A percentile compares a stretch with the other conserved stretches of the same genome.
Evolutionary conservation across 2,797 vertebrate genomes (phyloP).

Genomic region (Hippopotamyrus pictus): DNA sequence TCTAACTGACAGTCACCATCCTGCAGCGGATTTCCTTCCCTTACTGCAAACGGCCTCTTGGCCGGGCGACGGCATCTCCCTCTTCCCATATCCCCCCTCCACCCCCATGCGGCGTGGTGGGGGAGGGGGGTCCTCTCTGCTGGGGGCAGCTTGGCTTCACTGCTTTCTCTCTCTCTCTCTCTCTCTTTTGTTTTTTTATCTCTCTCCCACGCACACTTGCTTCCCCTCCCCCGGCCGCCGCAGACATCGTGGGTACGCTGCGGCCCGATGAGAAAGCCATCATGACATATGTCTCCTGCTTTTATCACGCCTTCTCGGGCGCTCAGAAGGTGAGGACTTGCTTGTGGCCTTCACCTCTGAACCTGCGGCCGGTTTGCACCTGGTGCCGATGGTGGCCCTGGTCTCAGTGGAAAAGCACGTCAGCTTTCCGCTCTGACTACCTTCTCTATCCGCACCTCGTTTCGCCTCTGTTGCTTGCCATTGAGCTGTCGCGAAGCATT

Average conservation of each 20-base stretch:
- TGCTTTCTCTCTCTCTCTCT: constrained; percentile 39
- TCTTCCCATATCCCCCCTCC: neutral
- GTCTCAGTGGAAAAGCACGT: neutral
- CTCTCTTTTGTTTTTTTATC: constrained; percentile 17
- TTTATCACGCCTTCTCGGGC: constrained; percentile 97
- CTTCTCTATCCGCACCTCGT: neutral
- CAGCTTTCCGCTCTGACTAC: constrained; percentile 15
- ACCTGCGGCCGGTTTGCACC: constrained; percentile 6
- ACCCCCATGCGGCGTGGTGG: constrained; percentile 23
- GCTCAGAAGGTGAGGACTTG: constrained; percentile 87
- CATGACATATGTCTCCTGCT: constrained; percentile 98
- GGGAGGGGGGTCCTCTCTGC: constrained; percentile 17
- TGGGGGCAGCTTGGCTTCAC: constrained; percentile 62
- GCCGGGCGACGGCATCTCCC: constrained; percentile 19
- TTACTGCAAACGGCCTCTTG: constrained; percentile 9
- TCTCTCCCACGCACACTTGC: constrained; percentile 20
- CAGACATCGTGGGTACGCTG: constrained; percentile 95
- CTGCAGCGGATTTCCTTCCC: constrained; percentile 18
- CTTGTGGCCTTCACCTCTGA: constrained; percentile 8
- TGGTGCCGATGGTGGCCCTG: neutral
- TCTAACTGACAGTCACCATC: constrained; percentile 31
- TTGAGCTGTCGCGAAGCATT: neutral
- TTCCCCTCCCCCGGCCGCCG: constrained; percentile 21
- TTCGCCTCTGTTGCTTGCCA: too few species aligned
- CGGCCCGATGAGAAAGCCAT: constrained; percentile 96